Conservation (phyloP, 2,797 vertebrate genomes). For the Amniataba percoides region DNA sequence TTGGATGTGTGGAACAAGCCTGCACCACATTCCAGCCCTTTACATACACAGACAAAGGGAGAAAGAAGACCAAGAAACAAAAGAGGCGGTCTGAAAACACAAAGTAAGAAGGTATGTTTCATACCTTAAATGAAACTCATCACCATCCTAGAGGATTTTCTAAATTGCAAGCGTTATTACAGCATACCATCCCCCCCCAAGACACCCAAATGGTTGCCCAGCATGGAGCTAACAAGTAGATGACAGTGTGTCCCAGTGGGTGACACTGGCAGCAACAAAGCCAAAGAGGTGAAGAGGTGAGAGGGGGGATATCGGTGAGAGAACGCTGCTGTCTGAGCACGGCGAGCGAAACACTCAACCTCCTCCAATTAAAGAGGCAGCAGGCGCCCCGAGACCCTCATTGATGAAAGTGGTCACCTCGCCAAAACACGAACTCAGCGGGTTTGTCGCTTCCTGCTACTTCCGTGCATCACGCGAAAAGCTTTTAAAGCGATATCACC, state of each 20-base stretch:
- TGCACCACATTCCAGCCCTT: neutral
- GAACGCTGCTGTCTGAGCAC: neutral
- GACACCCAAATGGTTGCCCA: conserved; percentile 47
- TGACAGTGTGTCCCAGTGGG: conserved; percentile 61
- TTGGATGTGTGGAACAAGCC: conserved; percentile 1
- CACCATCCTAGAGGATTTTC: conserved; percentile 10
- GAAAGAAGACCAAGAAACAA: neutral
- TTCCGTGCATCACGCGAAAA: neutral
- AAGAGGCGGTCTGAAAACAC: neutral
- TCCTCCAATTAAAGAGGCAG: conserved; percentile 45
- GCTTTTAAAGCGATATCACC: conserved; percentile 7
- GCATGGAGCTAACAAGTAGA: conserved; percentile 56
- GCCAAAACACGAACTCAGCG: conserved; percentile 1
- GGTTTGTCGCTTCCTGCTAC: neutral
- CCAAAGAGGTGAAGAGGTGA: conserved; percentile 41
- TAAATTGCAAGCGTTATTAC: conserved; percentile 25
- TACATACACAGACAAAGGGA: neutral
- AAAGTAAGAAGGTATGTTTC: conserved; percentile 4
- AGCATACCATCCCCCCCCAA: conserved; percentile 3
- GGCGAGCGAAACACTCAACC: conserved; percentile 24
- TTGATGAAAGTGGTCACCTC: neutral
- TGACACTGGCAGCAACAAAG: conserved; percentile 46
- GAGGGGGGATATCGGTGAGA: conserved; percentile 36
- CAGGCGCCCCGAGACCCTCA: conserved; percentile 30
- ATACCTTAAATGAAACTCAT: conserved; percentile 18